Conservation (phyloP, 1,140 invertebrate genomes). For the Sminthurinus signatus region DNA sequence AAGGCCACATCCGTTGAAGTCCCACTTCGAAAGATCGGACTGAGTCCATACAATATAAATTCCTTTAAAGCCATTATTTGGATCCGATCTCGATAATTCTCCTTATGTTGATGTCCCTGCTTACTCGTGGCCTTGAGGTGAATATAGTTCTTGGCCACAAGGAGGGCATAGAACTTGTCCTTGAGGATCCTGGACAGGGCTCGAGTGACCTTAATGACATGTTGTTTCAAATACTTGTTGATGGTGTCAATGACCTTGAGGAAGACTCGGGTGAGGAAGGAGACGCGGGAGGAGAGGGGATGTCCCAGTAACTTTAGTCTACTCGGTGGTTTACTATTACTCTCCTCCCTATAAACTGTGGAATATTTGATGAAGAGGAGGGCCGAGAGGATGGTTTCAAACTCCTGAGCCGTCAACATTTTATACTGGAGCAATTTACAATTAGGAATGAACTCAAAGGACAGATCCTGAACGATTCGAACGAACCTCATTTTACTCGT, state of each 20-base stretch:
- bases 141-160: neutral
- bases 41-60: conserved; percentile 25
- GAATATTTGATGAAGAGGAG: conserved; percentile 9
- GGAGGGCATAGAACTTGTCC: conserved; percentile 29
- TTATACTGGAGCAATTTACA: conserved; percentile 4
- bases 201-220: conserved; percentile 20
- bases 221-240: conserved; percentile 14
- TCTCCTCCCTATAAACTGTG: neutral
- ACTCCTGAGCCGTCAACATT: conserved; percentile 16
- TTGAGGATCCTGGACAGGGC: conserved; percentile 13
- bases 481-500: conserved; percentile 23
- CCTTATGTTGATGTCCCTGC: neutral
- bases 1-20: conserved; percentile 11
- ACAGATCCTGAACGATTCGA: conserved; percentile 16
- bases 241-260: neutral
- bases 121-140: neutral
- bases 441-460: conserved; percentile 10
- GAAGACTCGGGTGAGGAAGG: conserved; percentile 16
- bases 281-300: neutral
- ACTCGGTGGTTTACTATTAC: neutral
- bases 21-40: conserved; percentile 14
- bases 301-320: neutral
- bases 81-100: conserved; percentile 15
- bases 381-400: neutral
- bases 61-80: conserved; percentile 33